Evolutionary conservation across 2,797 vertebrate species (phyloP), one percentile per base, ranked within the genome.

Genomic region (Rhinoraja longicauda): DNA sequence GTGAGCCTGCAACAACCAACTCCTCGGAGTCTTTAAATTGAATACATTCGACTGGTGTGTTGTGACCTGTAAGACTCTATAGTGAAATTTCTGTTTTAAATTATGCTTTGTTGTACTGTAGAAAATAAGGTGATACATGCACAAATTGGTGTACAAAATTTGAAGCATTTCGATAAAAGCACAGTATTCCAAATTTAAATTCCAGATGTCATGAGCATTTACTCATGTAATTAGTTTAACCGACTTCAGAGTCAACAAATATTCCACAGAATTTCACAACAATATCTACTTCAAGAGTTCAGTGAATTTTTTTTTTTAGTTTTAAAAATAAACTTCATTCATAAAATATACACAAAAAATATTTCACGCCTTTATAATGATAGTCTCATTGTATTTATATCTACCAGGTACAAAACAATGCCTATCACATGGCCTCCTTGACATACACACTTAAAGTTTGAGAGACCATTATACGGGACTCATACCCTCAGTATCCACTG

Each of bases 61-160:
- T 99, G 94, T 98, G 98, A 21, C 98, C 98, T 0, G 97, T 98
- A 94, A 99, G 94, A 96, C 97, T 99, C 99, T 99, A 95, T 93
- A 53, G 45, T 12, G 21, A 92, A 0, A 84, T 12, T 4, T 90
- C 2, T 92, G 29, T 57, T 92, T 92, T 6, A 75, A 91, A 91
- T 72, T 9, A 21, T 39, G 8, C 19, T 39, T 90, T 29, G 24
- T 73, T 72, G 15, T 45, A 39, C 64, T 53, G 19, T 17, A 57
- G 24, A 73, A 53, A 92, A n/a, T 73, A 91, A 91, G 39, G 59
- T 19, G 32, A 88, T 32, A 2, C n/a, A 73, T 75, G 24, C 39
- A 92, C 70, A 57, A 75, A 82, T 24, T 24, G 53, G 5, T 5
- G 5, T 59, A 45, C 29, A 90, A 90, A 19, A 73, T 45, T 72